A percentile compares a stretch with the other conserved stretches of the same genome.
Evolutionary conservation across 1,140 invertebrate species (phyloP).

Genomic region (Propsilocerus akamusi): DNA sequence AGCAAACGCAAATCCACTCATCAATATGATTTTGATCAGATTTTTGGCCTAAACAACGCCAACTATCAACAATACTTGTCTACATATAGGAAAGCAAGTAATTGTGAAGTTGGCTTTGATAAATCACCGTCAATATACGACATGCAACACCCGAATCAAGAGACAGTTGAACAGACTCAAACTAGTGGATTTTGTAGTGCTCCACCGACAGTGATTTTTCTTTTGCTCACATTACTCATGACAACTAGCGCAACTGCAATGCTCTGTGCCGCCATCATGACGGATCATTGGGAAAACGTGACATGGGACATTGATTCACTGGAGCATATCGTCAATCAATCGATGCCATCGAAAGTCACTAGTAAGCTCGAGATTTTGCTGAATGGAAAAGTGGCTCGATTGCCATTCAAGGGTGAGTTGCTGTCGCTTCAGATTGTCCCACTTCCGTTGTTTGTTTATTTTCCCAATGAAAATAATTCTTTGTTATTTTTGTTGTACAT

Average conservation of each 20-base stretch:
- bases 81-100: not conserved
- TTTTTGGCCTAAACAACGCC: slow-evolving; percentile 15
- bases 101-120: not conserved
- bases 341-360: slow-evolving; percentile 21
- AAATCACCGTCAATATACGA: not conserved
- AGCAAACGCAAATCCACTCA: slow-evolving; percentile 10
- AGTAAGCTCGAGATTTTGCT: slow-evolving; percentile 38
- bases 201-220: slow-evolving; percentile 20
- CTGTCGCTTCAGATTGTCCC: too few relatives aligned
- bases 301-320: slow-evolving; percentile 44
- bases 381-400: slow-evolving; percentile 36
- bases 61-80: not conserved
- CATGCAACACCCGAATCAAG: not conserved
- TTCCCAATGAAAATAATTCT: too few relatives aligned
- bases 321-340: slow-evolving; percentile 30
- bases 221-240: slow-evolving; percentile 24
- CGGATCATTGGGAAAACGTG: slow-evolving; percentile 71
- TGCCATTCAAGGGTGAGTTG: slow-evolving; percentile 10
- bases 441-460: too few relatives aligned
- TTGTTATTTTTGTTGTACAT: too few relatives aligned
- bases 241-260: slow-evolving; percentile 49
- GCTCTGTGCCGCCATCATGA: slow-evolving; percentile 63
- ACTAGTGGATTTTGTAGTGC: slow-evolving; percentile 16
- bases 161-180: not conserved
- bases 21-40: slow-evolving; percentile 22